Evolutionary conservation across 2,888 invertebrate genomes (phyloP), one percentile per base, ranked within the genome.

Genomic region (Nymphalis polychloros): DNA sequence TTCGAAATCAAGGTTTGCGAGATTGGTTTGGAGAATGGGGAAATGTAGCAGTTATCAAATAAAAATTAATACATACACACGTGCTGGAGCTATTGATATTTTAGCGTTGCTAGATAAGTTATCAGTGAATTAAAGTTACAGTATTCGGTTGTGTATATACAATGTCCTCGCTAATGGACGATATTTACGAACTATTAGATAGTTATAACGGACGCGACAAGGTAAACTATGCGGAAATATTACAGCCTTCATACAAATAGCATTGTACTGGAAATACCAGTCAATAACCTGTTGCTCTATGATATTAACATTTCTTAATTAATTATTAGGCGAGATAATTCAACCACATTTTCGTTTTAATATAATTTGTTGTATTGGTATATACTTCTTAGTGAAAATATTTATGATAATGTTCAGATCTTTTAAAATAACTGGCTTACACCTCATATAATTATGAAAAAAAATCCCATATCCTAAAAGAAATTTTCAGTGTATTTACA

Each of bases 131-230:
- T 63, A 66, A 61, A 55, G n/a, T 41, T 61, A 57, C 61, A 31
- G 55, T 53, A 23, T 48, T 61, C n/a, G 41, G 23, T 59, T 75
- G 64, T 62, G 73, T 72, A 13, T 41, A 41, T 48, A 49, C 75
- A 73, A 92, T 92, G 92, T 85, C 88, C 77, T 83, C 89, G 27
- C 64, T 88, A 69, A 75, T 85, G 63, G 92, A 93, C 81, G 94
- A 94, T 91, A 93, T 95, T 82, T 95, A 95, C 84, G 94, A 95
- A 79, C 94, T 96, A 80, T 92, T 97, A 76, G 96, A 96, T 73
- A 96, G 95, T 60, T 97, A 97, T 83, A 95, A 94, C 82, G 97
- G 97, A n/a, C 94, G 97, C 83, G 97, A 97, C 91, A 97, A 97
- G 94, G 95, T 95, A 90, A 86, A 79, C 75, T 81, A 87, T 85